Base-by-base conservation (phyloP, 2,888 invertebrate genomes). In the Lepas anatifera region DNA sequence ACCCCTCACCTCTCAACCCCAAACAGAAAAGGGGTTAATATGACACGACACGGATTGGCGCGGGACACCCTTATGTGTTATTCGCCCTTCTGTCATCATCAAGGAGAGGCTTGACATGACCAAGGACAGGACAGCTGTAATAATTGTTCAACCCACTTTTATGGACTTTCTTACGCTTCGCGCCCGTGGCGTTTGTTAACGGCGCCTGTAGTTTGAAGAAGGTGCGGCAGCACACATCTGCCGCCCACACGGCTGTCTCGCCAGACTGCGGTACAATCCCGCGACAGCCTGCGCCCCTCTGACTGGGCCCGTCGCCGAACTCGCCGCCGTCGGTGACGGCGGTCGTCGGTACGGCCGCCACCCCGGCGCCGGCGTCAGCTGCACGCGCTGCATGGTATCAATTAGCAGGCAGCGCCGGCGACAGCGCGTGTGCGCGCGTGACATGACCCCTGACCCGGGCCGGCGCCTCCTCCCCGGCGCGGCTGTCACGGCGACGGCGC, bases 391-490 rank as follows among this genome's bases (percentile, higher is more conserved):
- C 58, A 32, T 32, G 16, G 58, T 58, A 58, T 58, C 58, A 58
- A 58, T 58, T 58, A 58, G 58, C 58, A 4, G 27, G 52, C 52
- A 10, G 22, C 27, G 27, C 52, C 58, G 58, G 58, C 32, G 58
- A 58, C 58, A 58, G 58, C 58, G 58, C 58, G 58, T 58, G 58
- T 32, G 58, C 18, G n/a, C 32, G 58, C 32, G 32, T 32, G 32
- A 58, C 58, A 58, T 32, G 58, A 58, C 58, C 58, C 22, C 32
- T 32, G 58, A 58, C 58, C 58, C 58, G 32, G 32, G 29, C 32
- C 32, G 58, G 58, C 58, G 18, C 52, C 58, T 58, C 58, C 58
- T 58, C 58, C 58, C 58, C 13, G 58, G 3, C 58, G 32, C 58
- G 32, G 32, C 58, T 58, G 58, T 32, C 58, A 58, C 58, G 58